Evolutionary conservation across 2,113 vertebrate species (phyloP).

Genomic region (Periophthalmodon schlosseri): DNA sequence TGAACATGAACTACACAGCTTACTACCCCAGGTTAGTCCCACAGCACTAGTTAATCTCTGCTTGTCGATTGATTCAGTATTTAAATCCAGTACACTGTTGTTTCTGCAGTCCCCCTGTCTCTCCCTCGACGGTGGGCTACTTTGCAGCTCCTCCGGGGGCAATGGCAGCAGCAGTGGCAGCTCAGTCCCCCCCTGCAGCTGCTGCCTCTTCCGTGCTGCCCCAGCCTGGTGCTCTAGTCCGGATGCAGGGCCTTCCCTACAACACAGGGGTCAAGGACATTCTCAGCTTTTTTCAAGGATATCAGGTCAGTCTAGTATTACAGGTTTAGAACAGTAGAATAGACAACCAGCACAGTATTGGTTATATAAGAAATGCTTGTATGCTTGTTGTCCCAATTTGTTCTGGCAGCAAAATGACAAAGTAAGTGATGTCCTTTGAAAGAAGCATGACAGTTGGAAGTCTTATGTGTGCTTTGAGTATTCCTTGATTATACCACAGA

Average conservation of each 20-base stretch:
- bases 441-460: constrained; percentile 53
- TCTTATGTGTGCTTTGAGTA: constrained; percentile 38
- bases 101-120: constrained; percentile 87
- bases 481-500: constrained; percentile 17
- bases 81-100: background rate
- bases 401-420: constrained; percentile 20
- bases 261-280: constrained; percentile 95
- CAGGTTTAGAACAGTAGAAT: background rate
- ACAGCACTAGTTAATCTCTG: background rate
- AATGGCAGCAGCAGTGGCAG: constrained; percentile 82
- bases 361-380: constrained; percentile 42
- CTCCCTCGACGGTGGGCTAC: constrained; percentile 90
- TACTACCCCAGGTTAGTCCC: constrained; percentile 91
- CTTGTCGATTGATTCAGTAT: background rate
- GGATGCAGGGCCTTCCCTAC: constrained; percentile 97
- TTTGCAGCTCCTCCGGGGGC: constrained; percentile 87
- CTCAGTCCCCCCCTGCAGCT: constrained; percentile 67
- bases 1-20: constrained; percentile 96
- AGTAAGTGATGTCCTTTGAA: constrained; percentile 58
- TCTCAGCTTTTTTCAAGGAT: constrained; percentile 95
- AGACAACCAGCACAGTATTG: background rate
- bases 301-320: constrained; percentile 83
- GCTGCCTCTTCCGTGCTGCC: constrained; percentile 79
- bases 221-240: constrained; percentile 87
- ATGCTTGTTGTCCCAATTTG: constrained; percentile 52